Percentiles rank a stretch among this genome's conserved stretches.
Conservation (phyloP, 30 jellyfish, hydroid and myxozoan genomes). For the Cassiopea xamachana region DNA sequence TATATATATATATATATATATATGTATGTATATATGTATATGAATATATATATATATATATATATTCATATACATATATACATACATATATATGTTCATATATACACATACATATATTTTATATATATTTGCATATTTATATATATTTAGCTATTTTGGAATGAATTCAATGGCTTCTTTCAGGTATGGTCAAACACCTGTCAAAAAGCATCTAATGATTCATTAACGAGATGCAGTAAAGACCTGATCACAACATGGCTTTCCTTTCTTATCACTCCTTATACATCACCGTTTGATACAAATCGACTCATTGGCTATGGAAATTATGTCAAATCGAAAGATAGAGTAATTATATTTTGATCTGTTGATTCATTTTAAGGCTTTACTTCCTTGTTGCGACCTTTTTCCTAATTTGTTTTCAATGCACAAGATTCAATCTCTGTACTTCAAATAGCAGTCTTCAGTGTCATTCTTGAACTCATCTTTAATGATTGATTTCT, state of each 20-base stretch:
- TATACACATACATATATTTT: no score
- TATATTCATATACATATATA: no score
- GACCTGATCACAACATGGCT: slow-evolving; percentile 59
- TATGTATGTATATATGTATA: no score
- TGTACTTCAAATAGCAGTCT: no score
- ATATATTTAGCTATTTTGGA: not conserved
- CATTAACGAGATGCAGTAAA: slow-evolving; percentile 41
- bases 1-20: no score
- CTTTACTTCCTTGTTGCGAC: not conserved
- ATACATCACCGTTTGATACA: slow-evolving; percentile 22
- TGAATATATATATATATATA: no score
- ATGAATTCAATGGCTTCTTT: not conserved
- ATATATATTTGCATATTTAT: not conserved
- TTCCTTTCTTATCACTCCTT: slow-evolving; percentile 57
- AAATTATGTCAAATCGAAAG: not conserved
- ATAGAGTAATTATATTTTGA: not conserved
- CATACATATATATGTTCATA: no score
- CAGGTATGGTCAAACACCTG: slow-evolving; percentile 65
- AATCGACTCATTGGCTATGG: slow-evolving; percentile 54
- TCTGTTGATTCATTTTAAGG: not conserved
- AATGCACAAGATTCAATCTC: no score
- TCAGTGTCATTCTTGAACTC: no score
- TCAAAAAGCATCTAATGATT: slow-evolving; percentile 32
- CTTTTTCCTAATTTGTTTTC: not conserved
- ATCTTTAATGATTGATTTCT: not conserved